Percentiles rank a stretch among this genome's conserved stretches.
Evolutionary conservation across 2,888 invertebrate species (phyloP).

Genomic region (Agonopterix subpropinquella): DNA sequence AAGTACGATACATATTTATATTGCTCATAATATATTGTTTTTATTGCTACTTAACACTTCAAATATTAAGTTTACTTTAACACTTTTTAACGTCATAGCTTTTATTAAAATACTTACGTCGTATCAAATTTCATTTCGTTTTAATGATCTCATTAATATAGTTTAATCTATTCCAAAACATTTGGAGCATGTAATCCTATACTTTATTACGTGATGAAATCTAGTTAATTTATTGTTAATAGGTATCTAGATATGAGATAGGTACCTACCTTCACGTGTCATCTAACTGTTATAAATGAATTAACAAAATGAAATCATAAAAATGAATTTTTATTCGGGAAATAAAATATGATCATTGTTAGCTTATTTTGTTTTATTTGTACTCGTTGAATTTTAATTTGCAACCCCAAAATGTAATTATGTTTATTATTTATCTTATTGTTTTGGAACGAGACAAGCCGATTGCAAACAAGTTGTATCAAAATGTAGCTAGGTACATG

Average conservation of each 20-base stretch:
- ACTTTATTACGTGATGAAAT: slow-evolving; percentile 44
- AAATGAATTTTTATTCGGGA: slow-evolving; percentile 10
- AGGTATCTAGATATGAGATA: background rate
- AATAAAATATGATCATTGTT: slow-evolving; percentile 12
- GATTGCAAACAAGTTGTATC: slow-evolving; percentile 14
- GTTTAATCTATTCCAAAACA: slow-evolving; percentile 29
- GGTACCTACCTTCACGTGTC: background rate
- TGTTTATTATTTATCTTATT: slow-evolving; percentile 39
- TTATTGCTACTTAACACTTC: background rate
- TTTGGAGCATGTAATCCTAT: slow-evolving; percentile 31
- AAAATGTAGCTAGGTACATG: background rate
- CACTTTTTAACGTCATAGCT: slow-evolving; percentile 9
- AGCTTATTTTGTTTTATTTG: slow-evolving; percentile 29
- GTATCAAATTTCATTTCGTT: slow-evolving; percentile 39
- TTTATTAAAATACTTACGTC: slow-evolving; percentile 11
- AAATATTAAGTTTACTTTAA: slow-evolving; percentile 5
- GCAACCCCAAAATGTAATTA: slow-evolving; percentile 31
- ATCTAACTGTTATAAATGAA: background rate
- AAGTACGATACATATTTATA: background rate
- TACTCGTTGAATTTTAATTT: slow-evolving; percentile 35
- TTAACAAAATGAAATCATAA: background rate
- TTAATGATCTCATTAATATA: slow-evolving; percentile 44
- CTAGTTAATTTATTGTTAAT: slow-evolving; percentile 30
- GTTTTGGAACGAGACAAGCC: slow-evolving; percentile 14
- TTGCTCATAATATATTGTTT: background rate